phyloP scores from a whole-genome alignment of 2,113 vertebrate species.

The Lagopus leucura region DNA sequence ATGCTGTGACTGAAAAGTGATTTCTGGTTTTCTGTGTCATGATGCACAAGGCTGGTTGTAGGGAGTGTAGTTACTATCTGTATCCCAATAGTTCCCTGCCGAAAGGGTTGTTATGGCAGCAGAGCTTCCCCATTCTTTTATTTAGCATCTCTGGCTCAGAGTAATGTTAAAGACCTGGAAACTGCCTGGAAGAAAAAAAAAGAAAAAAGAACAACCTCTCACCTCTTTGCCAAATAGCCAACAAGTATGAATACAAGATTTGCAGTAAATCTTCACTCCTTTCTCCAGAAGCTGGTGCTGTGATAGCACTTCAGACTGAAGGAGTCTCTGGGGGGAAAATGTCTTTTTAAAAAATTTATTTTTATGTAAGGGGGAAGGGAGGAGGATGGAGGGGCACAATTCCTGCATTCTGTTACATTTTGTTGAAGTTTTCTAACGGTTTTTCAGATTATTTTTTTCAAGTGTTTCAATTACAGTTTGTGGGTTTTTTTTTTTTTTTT shows the following conservation, averaged over 20 bases:
- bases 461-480: neutral
- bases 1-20: neutral
- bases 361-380: no score
- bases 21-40: conserved; percentile 2
- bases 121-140: neutral
- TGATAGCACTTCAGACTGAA: neutral
- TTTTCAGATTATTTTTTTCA: neutral
- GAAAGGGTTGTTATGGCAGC: conserved; percentile 75
- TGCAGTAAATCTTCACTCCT: neutral
- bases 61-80: conserved; percentile 51
- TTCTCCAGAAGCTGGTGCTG: conserved; percentile 58
- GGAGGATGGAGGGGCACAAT: neutral
- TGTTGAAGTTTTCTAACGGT: neutral
- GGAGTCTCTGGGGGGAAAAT: neutral
- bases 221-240: conserved; percentile 10
- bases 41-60: conserved; percentile 8
- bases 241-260: neutral
- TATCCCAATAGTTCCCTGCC: conserved; percentile 20
- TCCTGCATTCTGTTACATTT: neutral
- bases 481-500: neutral
- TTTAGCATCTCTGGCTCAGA: neutral
- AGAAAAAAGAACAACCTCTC: neutral
- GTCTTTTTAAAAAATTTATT: neutral
- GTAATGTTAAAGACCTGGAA: conserved; percentile 1
- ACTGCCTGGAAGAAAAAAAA: neutral